Base-by-base conservation (phyloP, 2,797 vertebrate species). In the Aulostomus chinensis region DNA sequence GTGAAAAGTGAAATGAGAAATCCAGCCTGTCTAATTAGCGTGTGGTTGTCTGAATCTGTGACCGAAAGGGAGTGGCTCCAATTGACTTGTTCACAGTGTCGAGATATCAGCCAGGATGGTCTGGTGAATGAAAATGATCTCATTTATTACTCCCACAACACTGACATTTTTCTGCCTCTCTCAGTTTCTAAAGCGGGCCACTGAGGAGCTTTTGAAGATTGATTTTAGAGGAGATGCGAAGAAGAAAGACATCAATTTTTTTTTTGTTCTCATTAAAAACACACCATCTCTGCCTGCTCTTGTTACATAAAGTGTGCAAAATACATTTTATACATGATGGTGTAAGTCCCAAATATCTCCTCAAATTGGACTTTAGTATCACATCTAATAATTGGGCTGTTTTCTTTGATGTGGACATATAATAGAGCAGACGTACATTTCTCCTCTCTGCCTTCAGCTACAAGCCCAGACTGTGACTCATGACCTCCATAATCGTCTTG, bases 351-450 rank as follows among this genome's bases (percentile, higher is more conserved):
- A n/a, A n/a, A n/a, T n/a, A n/a, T n/a, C 46, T 42, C 34, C 40
- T 32, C 26, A 50, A 80, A 79, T 52, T 65, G 50, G 66, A 58
- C 45, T 35, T 36, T 17, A 36, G 38, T 36, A 64, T 63, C 42
- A 36, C 25, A 21, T 40, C 52, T 59, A 63, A 65, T 49, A 56
- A 76, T 56, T 61, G 34, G 41, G 17, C 45, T 46, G 49, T 48
- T 62, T 72, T 52, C 69, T 83, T 74, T 74, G 51, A 76, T 79
- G 43, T 68, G 35, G n/a, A n/a, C n/a, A n/a, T n/a, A n/a, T n/a
- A n/a, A n/a, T n/a, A n/a, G n/a, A n/a, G n/a, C n/a, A n/a, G n/a
- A n/a, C n/a, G n/a, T n/a, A n/a, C n/a, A n/a, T n/a, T n/a, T n/a
- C n/a, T n/a, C n/a, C n/a, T n/a, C n/a, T n/a, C n/a, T n/a, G n/a